Percentiles rank a stretch among this genome's conserved stretches.
Conservation (phyloP, 2,888 invertebrate species). For the Thera obeliscata region DNA sequence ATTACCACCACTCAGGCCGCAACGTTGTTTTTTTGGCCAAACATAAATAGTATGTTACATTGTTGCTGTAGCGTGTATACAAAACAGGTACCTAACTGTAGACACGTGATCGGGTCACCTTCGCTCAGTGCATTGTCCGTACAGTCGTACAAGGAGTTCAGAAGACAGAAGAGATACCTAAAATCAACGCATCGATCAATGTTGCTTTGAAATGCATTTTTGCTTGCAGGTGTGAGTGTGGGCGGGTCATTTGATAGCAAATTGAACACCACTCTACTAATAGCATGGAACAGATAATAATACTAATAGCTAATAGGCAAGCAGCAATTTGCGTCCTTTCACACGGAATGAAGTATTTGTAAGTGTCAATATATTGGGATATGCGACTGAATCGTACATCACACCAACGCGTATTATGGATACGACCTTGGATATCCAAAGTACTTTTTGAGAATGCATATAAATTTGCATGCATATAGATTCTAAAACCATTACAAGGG, state of each 20-base stretch:
- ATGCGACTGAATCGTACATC: too few relatives aligned
- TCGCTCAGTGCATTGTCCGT: conserved; percentile 1
- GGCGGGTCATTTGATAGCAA: background rate
- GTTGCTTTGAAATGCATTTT: background rate
- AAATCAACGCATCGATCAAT: too few relatives aligned
- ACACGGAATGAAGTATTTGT: conserved; percentile 7
- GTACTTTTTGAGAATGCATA: too few relatives aligned
- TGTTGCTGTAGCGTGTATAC: background rate
- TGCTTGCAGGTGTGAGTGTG: background rate
- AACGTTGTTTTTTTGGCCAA: background rate
- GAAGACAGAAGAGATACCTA: conserved; percentile 3
- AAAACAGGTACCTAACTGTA: background rate
- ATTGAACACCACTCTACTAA: background rate
- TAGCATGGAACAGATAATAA: too few relatives aligned
- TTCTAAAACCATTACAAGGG: too few relatives aligned
- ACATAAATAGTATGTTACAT: background rate
- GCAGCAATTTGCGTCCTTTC: background rate
- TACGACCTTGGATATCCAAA: too few relatives aligned
- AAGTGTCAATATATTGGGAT: background rate
- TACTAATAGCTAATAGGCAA: background rate
- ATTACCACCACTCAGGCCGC: too few relatives aligned
- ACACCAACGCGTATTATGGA: too few relatives aligned
- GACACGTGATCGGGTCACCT: background rate
- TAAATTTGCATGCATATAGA: too few relatives aligned
- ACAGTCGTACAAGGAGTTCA: conserved; percentile 5